Evolutionary conservation across 2,797 vertebrate species (phyloP).

Genomic region (Podargus strigoides): DNA sequence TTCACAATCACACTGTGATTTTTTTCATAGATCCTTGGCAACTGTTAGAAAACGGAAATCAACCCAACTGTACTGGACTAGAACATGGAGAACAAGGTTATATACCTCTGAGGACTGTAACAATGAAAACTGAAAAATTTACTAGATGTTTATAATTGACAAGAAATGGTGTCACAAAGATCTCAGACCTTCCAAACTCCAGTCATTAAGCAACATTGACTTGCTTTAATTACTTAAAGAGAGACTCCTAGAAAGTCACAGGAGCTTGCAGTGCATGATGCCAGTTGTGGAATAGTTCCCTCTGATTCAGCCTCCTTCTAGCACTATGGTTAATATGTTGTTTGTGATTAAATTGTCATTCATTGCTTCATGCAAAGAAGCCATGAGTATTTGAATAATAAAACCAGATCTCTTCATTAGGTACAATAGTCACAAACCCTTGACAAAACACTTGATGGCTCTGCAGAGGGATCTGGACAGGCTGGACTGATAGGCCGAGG

Average conservation of each 20-base stretch:
- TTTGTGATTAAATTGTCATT: neutral
- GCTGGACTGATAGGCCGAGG: accelerated
- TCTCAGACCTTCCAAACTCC: neutral
- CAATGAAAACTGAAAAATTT: neutral
- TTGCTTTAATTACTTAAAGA: neutral
- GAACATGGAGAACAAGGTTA: neutral
- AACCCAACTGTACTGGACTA: neutral
- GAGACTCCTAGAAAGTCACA: neutral
- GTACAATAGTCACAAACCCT: neutral
- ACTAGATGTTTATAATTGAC: neutral
- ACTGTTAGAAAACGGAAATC: neutral
- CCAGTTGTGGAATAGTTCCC: neutral
- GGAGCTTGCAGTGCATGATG: neutral
- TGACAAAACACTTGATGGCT: neutral
- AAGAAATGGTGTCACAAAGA: neutral
- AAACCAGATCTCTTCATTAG: neutral
- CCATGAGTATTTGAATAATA: neutral
- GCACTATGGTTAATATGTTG: neutral
- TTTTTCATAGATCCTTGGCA: neutral
- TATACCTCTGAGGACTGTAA: neutral
- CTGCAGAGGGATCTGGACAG: neutral
- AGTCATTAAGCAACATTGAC: neutral
- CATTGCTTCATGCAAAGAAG: neutral
- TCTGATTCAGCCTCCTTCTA: neutral
- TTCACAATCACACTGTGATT: accelerated